These are phyloP conservation scores for Glaucopsyche alexis DNA, from an alignment of 2,888 invertebrate species.

Conservation along the genomic window DNA sequence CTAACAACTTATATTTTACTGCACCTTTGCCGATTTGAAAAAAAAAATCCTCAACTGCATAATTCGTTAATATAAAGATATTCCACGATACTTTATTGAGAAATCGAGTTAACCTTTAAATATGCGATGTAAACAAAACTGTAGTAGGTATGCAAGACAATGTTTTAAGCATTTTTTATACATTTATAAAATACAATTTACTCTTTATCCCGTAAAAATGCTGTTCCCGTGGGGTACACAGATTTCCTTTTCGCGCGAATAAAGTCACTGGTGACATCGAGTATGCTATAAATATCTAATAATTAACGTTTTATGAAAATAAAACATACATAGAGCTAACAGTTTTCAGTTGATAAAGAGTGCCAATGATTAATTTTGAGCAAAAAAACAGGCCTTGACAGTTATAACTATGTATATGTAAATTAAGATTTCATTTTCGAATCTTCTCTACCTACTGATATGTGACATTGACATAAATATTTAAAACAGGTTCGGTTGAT, in stretches of 20 bases:
- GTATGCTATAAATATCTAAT: too few species aligned
- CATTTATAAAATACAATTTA: too few species aligned
- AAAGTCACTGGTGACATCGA: background rate
- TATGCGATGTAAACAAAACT: background rate
- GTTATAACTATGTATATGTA: slow-evolving; percentile 40
- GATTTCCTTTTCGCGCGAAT: background rate
- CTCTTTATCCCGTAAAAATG: too few species aligned
- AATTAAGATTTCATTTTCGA: slow-evolving; percentile 43
- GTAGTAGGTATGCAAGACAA: too few species aligned
- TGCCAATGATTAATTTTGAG: background rate
- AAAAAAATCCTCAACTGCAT: background rate
- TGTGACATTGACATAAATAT: slow-evolving; percentile 70
- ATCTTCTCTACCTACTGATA: slow-evolving; percentile 60
- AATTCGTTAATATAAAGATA: too few species aligned
- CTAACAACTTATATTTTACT: slow-evolving; percentile 50
- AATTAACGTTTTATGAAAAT: too few species aligned
- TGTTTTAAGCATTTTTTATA: too few species aligned
- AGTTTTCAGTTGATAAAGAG: background rate
- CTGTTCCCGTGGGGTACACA: background rate
- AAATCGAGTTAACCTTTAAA: background rate
- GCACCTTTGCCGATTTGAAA: slow-evolving; percentile 39
- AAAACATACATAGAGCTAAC: background rate
- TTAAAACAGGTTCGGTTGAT: slow-evolving; percentile 56
- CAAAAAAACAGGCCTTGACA: slow-evolving; percentile 34
- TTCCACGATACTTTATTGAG: background rate